Percentiles rank a stretch among this genome's conserved stretches.
Evolutionary conservation across 2,113 vertebrate genomes (phyloP).

Genomic region (Gymnocephalus cernua): DNA sequence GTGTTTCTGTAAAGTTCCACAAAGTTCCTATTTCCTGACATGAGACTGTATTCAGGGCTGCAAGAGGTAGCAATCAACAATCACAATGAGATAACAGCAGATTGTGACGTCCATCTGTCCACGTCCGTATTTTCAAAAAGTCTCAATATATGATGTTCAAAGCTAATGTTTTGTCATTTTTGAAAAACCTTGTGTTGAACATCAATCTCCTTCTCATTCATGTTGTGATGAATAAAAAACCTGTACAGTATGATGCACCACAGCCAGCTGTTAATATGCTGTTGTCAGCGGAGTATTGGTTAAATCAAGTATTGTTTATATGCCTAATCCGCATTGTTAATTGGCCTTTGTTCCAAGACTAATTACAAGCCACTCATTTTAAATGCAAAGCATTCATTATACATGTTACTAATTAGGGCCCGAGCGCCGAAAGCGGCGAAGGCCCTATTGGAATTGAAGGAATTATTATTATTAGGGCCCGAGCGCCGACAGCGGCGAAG

Average conservation of each 20-base stretch:
- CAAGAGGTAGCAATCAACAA: not conserved
- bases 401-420: constrained; percentile 51
- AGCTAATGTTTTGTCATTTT: not conserved
- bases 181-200: not conserved
- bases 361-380: constrained; percentile 55
- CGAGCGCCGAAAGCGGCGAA: no score
- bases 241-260: constrained; percentile 8
- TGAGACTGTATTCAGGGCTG: not conserved
- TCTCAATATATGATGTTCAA: not conserved
- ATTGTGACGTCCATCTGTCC: not conserved
- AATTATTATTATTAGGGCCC: no score
- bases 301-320: constrained; percentile 55
- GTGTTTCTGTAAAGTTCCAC: constrained; percentile 58
- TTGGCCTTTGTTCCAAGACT: constrained; percentile 45
- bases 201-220: not conserved
- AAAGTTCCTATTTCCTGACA: constrained; percentile 7
- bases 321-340: constrained; percentile 46
- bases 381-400: constrained; percentile 70
- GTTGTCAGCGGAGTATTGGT: constrained; percentile 24
- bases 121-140: not conserved
- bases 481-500: no score
- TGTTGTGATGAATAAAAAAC: constrained; percentile 9
- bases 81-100: not conserved
- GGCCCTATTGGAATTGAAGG: no score
- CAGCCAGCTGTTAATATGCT: constrained; percentile 48